phyloP scores from a whole-genome alignment of 2,888 invertebrate species.

The Corbicula japonica region DNA sequence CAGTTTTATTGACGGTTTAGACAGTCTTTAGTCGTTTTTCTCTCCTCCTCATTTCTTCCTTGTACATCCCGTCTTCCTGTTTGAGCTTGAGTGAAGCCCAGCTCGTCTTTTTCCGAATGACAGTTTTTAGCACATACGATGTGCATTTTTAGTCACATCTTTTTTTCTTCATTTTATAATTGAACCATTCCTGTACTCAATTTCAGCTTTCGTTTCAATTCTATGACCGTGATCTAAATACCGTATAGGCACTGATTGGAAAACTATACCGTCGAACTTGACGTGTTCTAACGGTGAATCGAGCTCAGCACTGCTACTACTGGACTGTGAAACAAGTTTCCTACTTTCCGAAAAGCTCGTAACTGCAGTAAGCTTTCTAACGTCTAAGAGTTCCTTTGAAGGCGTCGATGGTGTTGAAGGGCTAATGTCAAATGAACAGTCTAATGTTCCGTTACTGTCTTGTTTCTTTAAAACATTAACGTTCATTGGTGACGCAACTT shows the following conservation, averaged over 20 bases:
- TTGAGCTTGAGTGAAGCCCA: neutral
- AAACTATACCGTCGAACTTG: neutral
- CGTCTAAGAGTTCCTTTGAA: conserved; percentile 6
- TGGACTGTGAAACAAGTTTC: conserved; percentile 40
- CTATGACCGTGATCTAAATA: no score
- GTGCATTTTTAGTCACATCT: neutral
- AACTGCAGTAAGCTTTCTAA: conserved; percentile 7
- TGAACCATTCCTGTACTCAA: neutral
- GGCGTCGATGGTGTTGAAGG: conserved; percentile 20
- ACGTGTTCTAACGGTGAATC: conserved; percentile 30
- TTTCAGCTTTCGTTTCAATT: neutral
- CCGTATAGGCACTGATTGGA: no score
- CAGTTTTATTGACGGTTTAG: no score
- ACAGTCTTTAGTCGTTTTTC: no score
- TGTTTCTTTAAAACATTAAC: conserved; percentile 14
- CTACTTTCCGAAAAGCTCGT: conserved; percentile 23
- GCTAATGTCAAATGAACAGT: conserved; percentile 21
- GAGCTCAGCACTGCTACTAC: conserved; percentile 27
- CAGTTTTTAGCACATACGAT: neutral
- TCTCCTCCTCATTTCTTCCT: no score
- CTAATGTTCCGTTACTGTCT: conserved; percentile 15
- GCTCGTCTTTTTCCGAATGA: neutral
- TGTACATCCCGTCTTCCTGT: no score
- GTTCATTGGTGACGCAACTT: conserved; percentile 15
- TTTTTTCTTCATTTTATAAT: neutral